Evolutionary conservation across 2,113 vertebrate genomes (phyloP), one percentile per base, ranked within the genome.

Genomic region (Crocuta crocuta): DNA sequence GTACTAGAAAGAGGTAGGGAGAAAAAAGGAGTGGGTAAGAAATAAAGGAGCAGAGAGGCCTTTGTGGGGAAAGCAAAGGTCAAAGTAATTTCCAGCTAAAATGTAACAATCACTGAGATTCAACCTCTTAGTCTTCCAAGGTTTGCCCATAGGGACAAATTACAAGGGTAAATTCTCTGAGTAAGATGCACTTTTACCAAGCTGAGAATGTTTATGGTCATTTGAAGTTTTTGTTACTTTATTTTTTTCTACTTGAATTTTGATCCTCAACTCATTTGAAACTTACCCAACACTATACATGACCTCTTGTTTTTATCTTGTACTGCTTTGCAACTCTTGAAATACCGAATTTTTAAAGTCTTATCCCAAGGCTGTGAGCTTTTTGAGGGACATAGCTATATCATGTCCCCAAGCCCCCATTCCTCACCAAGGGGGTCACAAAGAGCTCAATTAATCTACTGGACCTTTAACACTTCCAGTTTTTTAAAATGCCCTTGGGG

Each of bases 241-340:
- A 26, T 76, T 28, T 48, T 76, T 48, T 76, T 48, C 43, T 70
- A 84, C 74, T 23, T 94, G 6, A 63, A 83, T 87, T 73, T 70
- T 71, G 73, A 65, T 86, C 19, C 26, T 35, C 35, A 63, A 87
- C 15, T 80, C 55, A 81, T 55, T 79, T 63, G 76, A 94, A 89
- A 81, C 63, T 39, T 94, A 53, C 66, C 55, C 63, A 94, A 35
- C 21, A 86, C 1, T 53, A 4, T 7, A 45, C 19, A 66, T 15
- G 24, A 58, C 45, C 50, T 85, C 85, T 92, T 82, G 31, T 39
- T 35, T 78, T 85, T 96, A 65, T 39, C 33, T 96, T 84, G 48
- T 53, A 86, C 43, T 83, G 48, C 8, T 84, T 97, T 79, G 74
- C 89, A 86, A 96, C 33, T 94, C 12, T 19, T 31, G 45, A 96